Evolutionary conservation across 2,797 vertebrate genomes (phyloP).

Genomic region (Sebastes diaconus): DNA sequence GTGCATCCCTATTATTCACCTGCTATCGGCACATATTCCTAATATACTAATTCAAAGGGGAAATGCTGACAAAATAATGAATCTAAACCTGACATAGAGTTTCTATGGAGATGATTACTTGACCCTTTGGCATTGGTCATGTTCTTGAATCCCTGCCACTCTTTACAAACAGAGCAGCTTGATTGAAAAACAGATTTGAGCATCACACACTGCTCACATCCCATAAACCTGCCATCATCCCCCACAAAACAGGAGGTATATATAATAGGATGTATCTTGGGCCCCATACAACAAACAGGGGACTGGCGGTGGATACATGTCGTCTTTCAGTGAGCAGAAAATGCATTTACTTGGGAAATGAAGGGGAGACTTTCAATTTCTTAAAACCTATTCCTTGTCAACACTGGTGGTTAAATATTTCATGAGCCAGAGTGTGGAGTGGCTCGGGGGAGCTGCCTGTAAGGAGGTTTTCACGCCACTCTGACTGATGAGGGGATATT

Average conservation of each 20-base stretch:
- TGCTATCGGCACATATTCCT: neutral
- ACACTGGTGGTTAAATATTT: slow-evolving; percentile 90
- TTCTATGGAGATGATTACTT: neutral
- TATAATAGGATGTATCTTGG: slow-evolving; percentile 59
- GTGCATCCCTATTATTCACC: neutral
- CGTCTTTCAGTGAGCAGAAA: slow-evolving; percentile 76
- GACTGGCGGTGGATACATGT: slow-evolving; percentile 54
- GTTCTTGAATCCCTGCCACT: neutral
- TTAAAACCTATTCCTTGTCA: slow-evolving; percentile 92
- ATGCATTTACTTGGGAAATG: slow-evolving; percentile 84
- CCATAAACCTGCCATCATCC: slow-evolving; percentile 32
- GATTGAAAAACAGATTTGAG: slow-evolving; percentile 36
- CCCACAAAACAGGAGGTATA: slow-evolving; percentile 48
- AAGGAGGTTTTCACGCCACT: slow-evolving; percentile 82
- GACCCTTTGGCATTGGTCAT: neutral
- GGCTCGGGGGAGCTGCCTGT: slow-evolving; percentile 81
- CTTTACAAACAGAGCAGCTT: slow-evolving; percentile 6
- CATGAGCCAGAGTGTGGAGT: slow-evolving; percentile 82
- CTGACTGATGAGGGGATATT: slow-evolving; percentile 82
- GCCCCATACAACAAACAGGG: slow-evolving; percentile 50
- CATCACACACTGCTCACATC: slow-evolving; percentile 40
- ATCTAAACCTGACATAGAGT: neutral
- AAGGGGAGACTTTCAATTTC: slow-evolving; percentile 86
- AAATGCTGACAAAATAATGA: neutral
- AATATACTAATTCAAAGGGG: slow-evolving; percentile 1